Evolutionary conservation across 1,140 invertebrate genomes (phyloP).

Genomic region (Drosophila nigrodunni): DNA sequence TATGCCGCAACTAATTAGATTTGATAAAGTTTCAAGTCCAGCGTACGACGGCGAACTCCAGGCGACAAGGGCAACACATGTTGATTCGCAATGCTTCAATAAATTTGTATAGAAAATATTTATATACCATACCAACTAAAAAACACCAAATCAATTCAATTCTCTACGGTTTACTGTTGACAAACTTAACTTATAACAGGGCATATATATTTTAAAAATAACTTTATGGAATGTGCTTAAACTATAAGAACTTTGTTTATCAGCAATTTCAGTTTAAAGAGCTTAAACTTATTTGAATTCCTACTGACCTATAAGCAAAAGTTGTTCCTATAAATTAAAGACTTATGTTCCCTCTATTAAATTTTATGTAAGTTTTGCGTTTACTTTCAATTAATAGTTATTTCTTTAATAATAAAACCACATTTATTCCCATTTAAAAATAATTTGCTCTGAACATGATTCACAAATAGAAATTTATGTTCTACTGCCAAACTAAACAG

Average conservation of each 20-base stretch:
- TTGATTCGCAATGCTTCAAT: slow-evolving; percentile 42
- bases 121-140: background rate
- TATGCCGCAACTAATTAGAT: slow-evolving; percentile 58
- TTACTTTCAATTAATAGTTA: no score
- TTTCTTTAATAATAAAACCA: no score
- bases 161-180: background rate
- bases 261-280: background rate
- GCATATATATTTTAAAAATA: background rate
- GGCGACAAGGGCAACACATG: slow-evolving; percentile 33
- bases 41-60: background rate
- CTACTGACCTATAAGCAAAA: no score
- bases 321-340: no score
- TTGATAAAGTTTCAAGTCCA: slow-evolving; percentile 45
- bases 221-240: background rate
- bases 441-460: no score
- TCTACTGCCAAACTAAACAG: background rate
- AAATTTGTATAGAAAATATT: background rate
- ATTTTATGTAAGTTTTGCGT: no score
- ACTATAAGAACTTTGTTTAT: no score
- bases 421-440: no score
- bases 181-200: background rate
- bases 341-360: no score
- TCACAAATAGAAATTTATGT: background rate
- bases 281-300: no score
- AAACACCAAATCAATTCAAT: slow-evolving; percentile 34